Evolutionary conservation across 1,140 invertebrate genomes (phyloP), one percentile per base, ranked within the genome.

Genomic region (Brachionus paranguensis): DNA sequence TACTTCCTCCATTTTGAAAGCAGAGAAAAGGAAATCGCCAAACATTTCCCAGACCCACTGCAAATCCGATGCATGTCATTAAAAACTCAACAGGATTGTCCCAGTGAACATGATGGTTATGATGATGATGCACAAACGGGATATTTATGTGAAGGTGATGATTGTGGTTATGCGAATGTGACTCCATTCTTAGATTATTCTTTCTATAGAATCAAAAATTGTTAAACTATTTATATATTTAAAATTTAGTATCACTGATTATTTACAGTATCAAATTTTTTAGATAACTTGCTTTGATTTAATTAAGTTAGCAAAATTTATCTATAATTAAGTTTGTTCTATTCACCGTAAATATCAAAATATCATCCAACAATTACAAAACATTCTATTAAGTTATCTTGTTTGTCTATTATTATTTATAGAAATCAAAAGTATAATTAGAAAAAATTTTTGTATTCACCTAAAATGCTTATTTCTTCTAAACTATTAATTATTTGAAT

Each of bases 11-110:
- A 89, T 97, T 96, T 88, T 95, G 94, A 90, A 96, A 95, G 87
- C 95, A 96, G 78, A 97, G 90, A 88, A 96, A 97, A 10, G 96
- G 96, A 91, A 97, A 98, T 86, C 95, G 92, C 96, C 95, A 97
- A 68, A 97, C 95, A 88, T 96, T 96, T 20, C 95, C 95, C 17
- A 97, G 91, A 0, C 91, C 91, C 0, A 91, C 91, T 17, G 90
- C 90, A 84, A 89, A 90, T 14, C 90, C 78, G 12, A 81, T 81
- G 41, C 55, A 65, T 43, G 78, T 81, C 78, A 81, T 81, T 41
- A 81, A 45, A 68, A 65, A 81, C 45, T 81, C 78, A 0, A 81
- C 64, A 1, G 78, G 78, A 64, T 68, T 81, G 12, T 81, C 64
- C 78, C 78, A 81, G n/a, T 76, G 72, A 10, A 76, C 72, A 50